These are phyloP conservation scores for Hypercompe scribonia DNA, from an alignment of 2,888 invertebrate genomes.

Conservation along the genomic window DNA sequence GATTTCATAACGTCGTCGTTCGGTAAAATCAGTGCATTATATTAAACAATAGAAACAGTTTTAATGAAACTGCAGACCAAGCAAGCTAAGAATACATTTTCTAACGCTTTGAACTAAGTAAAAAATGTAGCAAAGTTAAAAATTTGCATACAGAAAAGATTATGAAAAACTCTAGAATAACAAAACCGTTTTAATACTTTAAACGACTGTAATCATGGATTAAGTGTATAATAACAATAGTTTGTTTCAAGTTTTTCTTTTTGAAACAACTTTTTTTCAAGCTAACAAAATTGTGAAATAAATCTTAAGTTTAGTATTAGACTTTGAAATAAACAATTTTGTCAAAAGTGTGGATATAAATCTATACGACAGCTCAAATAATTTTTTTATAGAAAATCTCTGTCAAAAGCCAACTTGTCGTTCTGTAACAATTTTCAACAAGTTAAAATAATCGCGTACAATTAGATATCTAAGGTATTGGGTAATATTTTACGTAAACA, in stretches of 20 bases:
- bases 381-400: too few species aligned
- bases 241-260: background rate
- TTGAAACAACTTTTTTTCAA: background rate
- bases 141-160: background rate
- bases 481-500: too few species aligned
- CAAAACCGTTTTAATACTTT: background rate
- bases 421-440: too few species aligned
- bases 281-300: background rate
- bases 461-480: too few species aligned
- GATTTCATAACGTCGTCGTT: background rate
- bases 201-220: background rate
- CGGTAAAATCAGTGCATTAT: background rate
- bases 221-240: background rate
- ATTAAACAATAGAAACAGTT: background rate
- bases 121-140: background rate
- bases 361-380: too few species aligned
- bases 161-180: background rate
- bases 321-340: background rate
- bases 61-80: background rate
- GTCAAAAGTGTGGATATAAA: background rate
- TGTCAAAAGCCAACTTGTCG: too few species aligned
- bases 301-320: background rate
- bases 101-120: background rate
- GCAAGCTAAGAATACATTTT: background rate
- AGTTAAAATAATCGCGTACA: too few species aligned